These are phyloP conservation scores for Sinopyrophorus schimmeli DNA, from an alignment of 2,888 invertebrate species.

Conservation along the genomic window DNA sequence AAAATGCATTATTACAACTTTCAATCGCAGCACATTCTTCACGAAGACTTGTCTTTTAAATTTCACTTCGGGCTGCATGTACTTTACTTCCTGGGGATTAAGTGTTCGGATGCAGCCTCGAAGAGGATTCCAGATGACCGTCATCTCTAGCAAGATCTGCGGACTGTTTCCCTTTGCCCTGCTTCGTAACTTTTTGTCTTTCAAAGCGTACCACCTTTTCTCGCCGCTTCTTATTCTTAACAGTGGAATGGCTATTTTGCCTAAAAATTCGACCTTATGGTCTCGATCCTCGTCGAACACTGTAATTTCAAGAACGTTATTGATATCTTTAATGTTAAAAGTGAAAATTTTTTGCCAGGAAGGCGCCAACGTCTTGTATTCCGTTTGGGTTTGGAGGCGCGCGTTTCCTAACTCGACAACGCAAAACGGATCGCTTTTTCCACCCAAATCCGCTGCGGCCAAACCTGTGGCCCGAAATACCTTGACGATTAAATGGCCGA, in stretches of 20 bases:
- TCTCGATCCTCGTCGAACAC: slow-evolving; percentile 98
- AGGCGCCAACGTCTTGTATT: slow-evolving; percentile 95
- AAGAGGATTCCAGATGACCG: slow-evolving; percentile 88
- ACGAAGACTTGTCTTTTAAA: slow-evolving; percentile 95
- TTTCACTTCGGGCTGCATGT: slow-evolving; percentile 91
- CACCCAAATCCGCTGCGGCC: slow-evolving; percentile 93
- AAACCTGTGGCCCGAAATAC: slow-evolving; percentile 85
- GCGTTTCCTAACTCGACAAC: slow-evolving; percentile 94
- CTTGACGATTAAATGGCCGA: slow-evolving; percentile 94
- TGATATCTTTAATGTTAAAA: slow-evolving; percentile 95
- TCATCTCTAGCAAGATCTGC: slow-evolving; percentile 90
- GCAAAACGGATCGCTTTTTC: slow-evolving; percentile 98
- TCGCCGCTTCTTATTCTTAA: slow-evolving; percentile 86
- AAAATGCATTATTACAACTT: slow-evolving; percentile 85
- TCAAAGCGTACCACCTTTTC: slow-evolving; percentile 93
- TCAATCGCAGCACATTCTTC: slow-evolving; percentile 88
- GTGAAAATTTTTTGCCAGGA: slow-evolving; percentile 99
- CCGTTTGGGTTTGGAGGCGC: slow-evolving; percentile 95
- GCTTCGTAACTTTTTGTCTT: slow-evolving; percentile 89
- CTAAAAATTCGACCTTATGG: slow-evolving; percentile 97
- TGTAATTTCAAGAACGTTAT: slow-evolving; percentile 90
- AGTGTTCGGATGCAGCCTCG: slow-evolving; percentile 91
- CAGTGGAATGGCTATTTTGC: slow-evolving; percentile 79
- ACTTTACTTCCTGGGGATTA: slow-evolving; percentile 94
- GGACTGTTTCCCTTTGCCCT: slow-evolving; percentile 91